These are phyloP conservation scores for Callopanchax toddi DNA, from an alignment of 2,113 vertebrate species.

Conservation along the genomic window DNA sequence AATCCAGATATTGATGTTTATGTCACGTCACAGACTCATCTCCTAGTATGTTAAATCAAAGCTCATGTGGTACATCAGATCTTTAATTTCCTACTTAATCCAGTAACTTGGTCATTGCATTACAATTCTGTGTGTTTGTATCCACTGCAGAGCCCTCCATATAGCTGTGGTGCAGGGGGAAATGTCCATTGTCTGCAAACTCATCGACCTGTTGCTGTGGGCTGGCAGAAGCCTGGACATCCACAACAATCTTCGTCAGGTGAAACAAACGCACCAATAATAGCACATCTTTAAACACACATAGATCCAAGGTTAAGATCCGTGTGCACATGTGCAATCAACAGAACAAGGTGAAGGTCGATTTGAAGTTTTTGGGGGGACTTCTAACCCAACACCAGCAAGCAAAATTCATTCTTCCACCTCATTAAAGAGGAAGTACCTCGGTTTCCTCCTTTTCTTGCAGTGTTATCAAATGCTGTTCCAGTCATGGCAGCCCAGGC, in stretches of 20 bases:
- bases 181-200: slow-evolving; percentile 53
- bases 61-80: background rate
- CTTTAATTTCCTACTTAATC: background rate
- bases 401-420: slow-evolving; percentile 15
- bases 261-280: slow-evolving; percentile 52
- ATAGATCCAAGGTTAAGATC: background rate
- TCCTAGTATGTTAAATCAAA: too few species aligned
- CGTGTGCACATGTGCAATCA: background rate
- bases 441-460: slow-evolving; percentile 57
- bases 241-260: slow-evolving; percentile 90
- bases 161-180: slow-evolving; percentile 87
- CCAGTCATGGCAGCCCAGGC: slow-evolving; percentile 33
- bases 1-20: too few species aligned
- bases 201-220: slow-evolving; percentile 76
- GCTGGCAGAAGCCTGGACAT: slow-evolving; percentile 79
- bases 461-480: slow-evolving; percentile 30
- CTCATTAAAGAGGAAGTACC: slow-evolving; percentile 69
- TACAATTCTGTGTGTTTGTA: slow-evolving; percentile 24
- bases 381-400: slow-evolving; percentile 4
- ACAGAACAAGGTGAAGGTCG: background rate
- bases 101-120: too few species aligned
- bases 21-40: too few species aligned
- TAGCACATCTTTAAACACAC: slow-evolving; percentile 1
- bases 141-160: slow-evolving; percentile 85
- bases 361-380: background rate